Conservation (phyloP, 1,140 invertebrate species). For the Drosophila arawakana region DNA sequence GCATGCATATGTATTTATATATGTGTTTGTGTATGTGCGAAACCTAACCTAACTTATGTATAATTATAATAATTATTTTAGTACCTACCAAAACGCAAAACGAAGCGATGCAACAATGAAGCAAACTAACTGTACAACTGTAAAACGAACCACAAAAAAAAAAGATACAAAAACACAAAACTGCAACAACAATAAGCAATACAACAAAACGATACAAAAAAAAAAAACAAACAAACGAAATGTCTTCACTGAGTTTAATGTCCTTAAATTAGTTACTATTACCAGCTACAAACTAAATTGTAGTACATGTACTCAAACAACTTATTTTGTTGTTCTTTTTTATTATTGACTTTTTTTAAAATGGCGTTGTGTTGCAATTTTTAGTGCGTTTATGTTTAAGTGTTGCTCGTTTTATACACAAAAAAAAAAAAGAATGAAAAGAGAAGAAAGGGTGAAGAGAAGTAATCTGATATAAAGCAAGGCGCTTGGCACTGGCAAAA, state of each 20-base stretch:
- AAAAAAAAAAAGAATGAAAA: slow-evolving; percentile 22
- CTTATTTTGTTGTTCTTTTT: slow-evolving; percentile 35
- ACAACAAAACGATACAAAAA: slow-evolving; percentile 48
- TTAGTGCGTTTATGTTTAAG: slow-evolving; percentile 51
- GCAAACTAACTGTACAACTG: slow-evolving; percentile 33
- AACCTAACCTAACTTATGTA: slow-evolving; percentile 49
- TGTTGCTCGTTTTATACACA: slow-evolving; percentile 59
- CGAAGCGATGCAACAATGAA: slow-evolving; percentile 35
- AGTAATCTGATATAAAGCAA: slow-evolving; percentile 28
- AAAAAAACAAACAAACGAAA: slow-evolving; percentile 61
- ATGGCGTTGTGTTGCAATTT: slow-evolving; percentile 39
- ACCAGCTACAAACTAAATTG: slow-evolving; percentile 40
- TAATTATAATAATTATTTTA: slow-evolving; percentile 63
- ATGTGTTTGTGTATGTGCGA: slow-evolving; percentile 3
- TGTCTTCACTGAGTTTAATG: slow-evolving; percentile 68
- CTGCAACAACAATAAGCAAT: slow-evolving; percentile 54
- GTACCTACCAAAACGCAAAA: slow-evolving; percentile 60
- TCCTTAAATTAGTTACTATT: slow-evolving; percentile 44
- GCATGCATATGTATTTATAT: neutral
- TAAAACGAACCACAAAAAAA: slow-evolving; percentile 28
- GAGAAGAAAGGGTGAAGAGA: slow-evolving; percentile 16
- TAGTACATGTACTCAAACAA: slow-evolving; percentile 50
- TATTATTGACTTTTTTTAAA: slow-evolving; percentile 35
- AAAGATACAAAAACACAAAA: slow-evolving; percentile 10
- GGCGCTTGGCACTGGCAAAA: slow-evolving; percentile 55